Percentiles rank a stretch among this genome's conserved stretches.
phyloP scores from a whole-genome alignment of 2,113 vertebrate species.

The Paramormyrops kingsleyae region DNA sequence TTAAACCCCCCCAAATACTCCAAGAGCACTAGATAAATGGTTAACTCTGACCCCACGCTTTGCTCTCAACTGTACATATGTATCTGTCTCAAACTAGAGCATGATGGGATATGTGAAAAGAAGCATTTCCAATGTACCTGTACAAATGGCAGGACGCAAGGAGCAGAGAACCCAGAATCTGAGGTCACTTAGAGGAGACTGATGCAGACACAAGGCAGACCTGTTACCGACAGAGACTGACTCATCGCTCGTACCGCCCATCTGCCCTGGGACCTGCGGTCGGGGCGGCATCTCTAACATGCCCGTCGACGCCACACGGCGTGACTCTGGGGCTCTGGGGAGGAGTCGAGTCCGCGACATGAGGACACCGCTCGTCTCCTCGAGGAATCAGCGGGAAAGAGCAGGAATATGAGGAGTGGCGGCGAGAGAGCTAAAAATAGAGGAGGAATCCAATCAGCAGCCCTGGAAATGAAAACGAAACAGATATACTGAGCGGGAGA shows the following conservation, averaged over 20 bases:
- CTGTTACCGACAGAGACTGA: background rate
- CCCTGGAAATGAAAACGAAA: background rate
- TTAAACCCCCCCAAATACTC: background rate
- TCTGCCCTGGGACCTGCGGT: background rate
- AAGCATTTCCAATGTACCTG: background rate
- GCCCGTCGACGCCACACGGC: background rate
- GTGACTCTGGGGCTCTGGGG: background rate
- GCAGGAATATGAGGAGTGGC: background rate
- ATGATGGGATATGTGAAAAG: background rate
- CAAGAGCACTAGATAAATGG: background rate
- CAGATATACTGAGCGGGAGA: background rate
- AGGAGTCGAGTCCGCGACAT: background rate
- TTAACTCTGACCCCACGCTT: background rate
- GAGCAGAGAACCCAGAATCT: background rate
- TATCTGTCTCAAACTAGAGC: background rate
- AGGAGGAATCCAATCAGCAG: background rate
- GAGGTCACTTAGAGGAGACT: background rate
- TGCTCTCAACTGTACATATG: background rate
- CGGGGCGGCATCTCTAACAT: background rate
- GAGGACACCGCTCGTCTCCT: background rate
- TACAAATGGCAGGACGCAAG: background rate
- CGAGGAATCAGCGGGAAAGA: background rate
- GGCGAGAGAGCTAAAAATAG: background rate
- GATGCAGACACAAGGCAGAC: background rate
- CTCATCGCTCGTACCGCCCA: background rate